Base-by-base conservation (phyloP, 2,888 invertebrate genomes). In the Theretra japonica region DNA sequence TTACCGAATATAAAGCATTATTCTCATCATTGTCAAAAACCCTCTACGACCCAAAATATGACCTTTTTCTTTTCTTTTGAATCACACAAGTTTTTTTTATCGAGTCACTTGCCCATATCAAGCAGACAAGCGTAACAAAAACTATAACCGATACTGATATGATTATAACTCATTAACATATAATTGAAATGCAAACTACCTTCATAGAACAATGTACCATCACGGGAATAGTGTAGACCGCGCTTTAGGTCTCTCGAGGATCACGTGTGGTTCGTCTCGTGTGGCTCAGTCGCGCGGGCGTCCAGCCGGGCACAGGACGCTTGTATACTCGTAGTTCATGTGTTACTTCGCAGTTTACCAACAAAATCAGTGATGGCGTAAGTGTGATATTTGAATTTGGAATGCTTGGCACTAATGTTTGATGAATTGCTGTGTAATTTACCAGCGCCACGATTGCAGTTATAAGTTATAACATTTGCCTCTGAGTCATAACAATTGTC, bases 231-330 rank as follows among this genome's bases (percentile, higher is more conserved):
- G 65, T 65, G 65, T 65, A 23, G 11, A 1, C 41, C 48, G 15
- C 21, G 23, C 65, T 48, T 65, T 48, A 65, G 21, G 17, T 65
- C 17, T 48, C 25, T 23, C 41, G 6, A 19, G n/a, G 65, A 48
- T 65, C 65, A 65, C 65, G 65, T 65, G 65, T 21, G 21, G 4
- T 48, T 65, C 65, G 41, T 15, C 65, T 23, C 65, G 15, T 30
- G 60, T 30, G 65, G 23, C 41, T 17, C 41, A 65, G 48, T 65
- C 65, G 25, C 11, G 41, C 41, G 41, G 21, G 23, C 41, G 41
- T 65, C 65, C 65, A 23, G 53, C 53, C 53, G 53, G n/a, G 53
- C 53, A n/a, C 65, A 23, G 65, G 48, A 48, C 65, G 65, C 25
- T 23, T 11, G 15, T 48, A 25, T n/a, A n/a, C n/a, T n/a, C n/a